Base-by-base conservation (phyloP, 2,113 vertebrate genomes). In the Lepidothrix coronata region DNA sequence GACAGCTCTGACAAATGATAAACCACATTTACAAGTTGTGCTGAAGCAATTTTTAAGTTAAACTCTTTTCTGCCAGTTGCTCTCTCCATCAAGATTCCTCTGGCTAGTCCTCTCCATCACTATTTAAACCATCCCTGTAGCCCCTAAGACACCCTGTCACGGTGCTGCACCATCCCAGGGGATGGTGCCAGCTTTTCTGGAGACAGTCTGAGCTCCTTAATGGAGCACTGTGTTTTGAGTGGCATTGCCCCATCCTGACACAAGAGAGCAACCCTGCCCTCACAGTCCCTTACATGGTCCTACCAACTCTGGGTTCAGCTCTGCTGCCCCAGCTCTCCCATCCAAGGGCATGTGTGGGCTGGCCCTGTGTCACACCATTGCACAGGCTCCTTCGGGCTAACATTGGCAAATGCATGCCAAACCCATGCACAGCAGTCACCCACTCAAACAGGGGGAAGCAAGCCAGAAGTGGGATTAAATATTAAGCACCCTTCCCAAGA, bases 1-100 rank as follows among this genome's bases (percentile, higher is more conserved):
- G 70, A 33, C 0, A 0, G 39, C 44, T 66, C 70, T 82, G 72
- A 55, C 27, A 73, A 87, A 67, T 13, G 9, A 79, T 51, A 80
- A 95, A 80, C 46, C 5, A 6, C 2, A 1, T 55, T n/a, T 3
- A 2, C 25, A 16, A 44, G 46, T 67, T 19, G 44, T 55, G 41
- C 72, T 37, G 58, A 75, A 86, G 65, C 9, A 35, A 66, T 89
- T 95, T 95, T 84, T 63, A 79, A 78, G 49, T 35, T 68, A 83
- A 75, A 77, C 24, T 24, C 23, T 81, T 51, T 57, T 68, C 92
- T 66, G n/a, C 10, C 49, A 61, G 9, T 49, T 31, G 7, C 12
- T 31, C 31, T 51, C 13, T 62, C 52, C 49, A 67, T 28, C 49
- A 37, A 82, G 67, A 46, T 62, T 66, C 72, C 33, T 62, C 67